phyloP scores from a whole-genome alignment of 1,140 invertebrate genomes.

The Trichonephila clavipes region DNA sequence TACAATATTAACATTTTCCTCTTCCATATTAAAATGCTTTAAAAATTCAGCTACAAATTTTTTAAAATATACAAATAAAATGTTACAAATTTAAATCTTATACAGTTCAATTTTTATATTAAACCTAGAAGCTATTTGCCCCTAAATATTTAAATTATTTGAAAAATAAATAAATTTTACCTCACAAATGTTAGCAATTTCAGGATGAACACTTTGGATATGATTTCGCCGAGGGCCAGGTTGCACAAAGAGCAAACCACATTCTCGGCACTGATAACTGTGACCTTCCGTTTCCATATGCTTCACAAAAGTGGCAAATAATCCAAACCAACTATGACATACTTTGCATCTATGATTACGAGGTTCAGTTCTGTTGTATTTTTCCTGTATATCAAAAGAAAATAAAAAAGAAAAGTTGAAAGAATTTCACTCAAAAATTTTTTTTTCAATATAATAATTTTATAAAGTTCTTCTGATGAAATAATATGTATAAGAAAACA shows the following conservation, averaged over 20 bases:
- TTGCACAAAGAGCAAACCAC: conserved; percentile 79
- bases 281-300: conserved; percentile 79
- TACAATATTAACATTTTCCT: too few species aligned
- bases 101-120: too few species aligned
- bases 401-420: background rate
- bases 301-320: conserved; percentile 79
- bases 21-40: too few species aligned
- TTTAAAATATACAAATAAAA: too few species aligned
- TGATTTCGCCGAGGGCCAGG: conserved; percentile 78
- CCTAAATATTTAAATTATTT: background rate
- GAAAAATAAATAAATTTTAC: conserved; percentile 30
- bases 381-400: conserved; percentile 72
- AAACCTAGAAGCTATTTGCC: too few species aligned
- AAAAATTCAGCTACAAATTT: too few species aligned
- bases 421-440: too few species aligned
- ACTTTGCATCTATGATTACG: conserved; percentile 79
- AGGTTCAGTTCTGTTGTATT: conserved; percentile 79
- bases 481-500: too few species aligned
- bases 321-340: conserved; percentile 79
- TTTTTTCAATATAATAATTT: too few species aligned
- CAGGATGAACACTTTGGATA: conserved; percentile 79
- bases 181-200: conserved; percentile 78
- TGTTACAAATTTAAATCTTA: too few species aligned
- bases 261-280: conserved; percentile 78
- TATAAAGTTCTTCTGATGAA: too few species aligned